These are phyloP conservation scores for Platerodrilus igneus DNA, from an alignment of 2,888 invertebrate species.

Conservation along the genomic window DNA sequence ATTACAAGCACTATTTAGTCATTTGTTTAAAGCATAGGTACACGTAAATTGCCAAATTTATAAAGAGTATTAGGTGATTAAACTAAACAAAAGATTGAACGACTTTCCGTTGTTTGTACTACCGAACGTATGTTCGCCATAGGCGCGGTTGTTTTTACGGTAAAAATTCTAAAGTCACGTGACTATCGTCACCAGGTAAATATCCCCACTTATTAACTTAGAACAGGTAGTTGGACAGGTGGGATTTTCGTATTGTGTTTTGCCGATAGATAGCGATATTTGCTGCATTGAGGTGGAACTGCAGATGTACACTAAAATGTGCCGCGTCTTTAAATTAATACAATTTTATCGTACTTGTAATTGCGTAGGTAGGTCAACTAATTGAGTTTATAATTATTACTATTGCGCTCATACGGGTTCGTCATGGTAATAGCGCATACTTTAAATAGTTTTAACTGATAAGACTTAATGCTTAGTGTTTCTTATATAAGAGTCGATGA, in stretches of 20 bases:
- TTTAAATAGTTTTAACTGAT: no score
- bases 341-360: not conserved
- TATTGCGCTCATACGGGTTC: no score
- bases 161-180: conserved; percentile 43
- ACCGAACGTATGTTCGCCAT: conserved; percentile 31
- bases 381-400: conserved; percentile 12
- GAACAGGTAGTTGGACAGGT: conserved; percentile 41
- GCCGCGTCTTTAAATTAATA: not conserved
- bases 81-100: no score
- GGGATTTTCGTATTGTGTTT: conserved; percentile 30
- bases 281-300: conserved; percentile 1
- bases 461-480: no score
- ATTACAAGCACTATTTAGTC: no score
- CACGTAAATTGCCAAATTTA: no score
- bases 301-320: not conserved
- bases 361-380: conserved; percentile 15
- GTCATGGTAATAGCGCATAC: conserved; percentile 2
- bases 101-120: no score
- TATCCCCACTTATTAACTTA: conserved; percentile 39
- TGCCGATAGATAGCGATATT: conserved; percentile 29
- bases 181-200: conserved; percentile 37
- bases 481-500: no score
- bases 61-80: no score
- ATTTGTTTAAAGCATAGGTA: no score
- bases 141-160: conserved; percentile 46